Conservation (phyloP, 2,113 vertebrate species). For the Cavia aperea region DNA sequence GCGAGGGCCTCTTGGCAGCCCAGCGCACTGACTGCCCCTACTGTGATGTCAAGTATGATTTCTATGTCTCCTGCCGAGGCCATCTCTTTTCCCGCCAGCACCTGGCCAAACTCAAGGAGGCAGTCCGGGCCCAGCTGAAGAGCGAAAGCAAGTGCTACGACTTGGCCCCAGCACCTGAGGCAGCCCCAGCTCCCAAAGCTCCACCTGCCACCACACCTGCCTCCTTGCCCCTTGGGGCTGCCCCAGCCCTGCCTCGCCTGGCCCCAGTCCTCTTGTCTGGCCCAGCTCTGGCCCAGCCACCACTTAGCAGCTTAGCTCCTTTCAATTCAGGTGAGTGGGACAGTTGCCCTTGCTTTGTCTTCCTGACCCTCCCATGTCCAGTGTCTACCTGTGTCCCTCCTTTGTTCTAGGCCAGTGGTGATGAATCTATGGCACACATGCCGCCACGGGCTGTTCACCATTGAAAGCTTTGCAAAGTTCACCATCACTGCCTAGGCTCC, state of each 20-base stretch:
- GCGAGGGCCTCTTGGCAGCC: slow-evolving; percentile 71
- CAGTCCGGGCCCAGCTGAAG: slow-evolving; percentile 74
- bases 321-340: slow-evolving; percentile 74
- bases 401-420: background rate
- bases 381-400: background rate
- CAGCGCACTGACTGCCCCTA: slow-evolving; percentile 84
- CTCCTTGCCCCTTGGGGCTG: slow-evolving; percentile 31
- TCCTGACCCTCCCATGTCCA: background rate
- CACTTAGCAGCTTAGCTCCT: slow-evolving; percentile 67
- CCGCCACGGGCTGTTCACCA: background rate
- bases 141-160: slow-evolving; percentile 75
- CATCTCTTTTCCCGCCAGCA: slow-evolving; percentile 90
- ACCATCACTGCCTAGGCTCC: background rate
- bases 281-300: slow-evolving; percentile 64
- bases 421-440: background rate
- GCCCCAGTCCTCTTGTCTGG: slow-evolving; percentile 64
- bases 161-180: slow-evolving; percentile 50
- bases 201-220: slow-evolving; percentile 42
- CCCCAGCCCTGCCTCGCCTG: slow-evolving; percentile 56
- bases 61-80: slow-evolving; percentile 85
- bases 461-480: background rate
- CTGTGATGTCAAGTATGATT: slow-evolving; percentile 86
- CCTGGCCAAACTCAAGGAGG: slow-evolving; percentile 81
- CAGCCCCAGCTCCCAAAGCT: slow-evolving; percentile 39
- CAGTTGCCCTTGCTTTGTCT: background rate